Base-by-base conservation (phyloP, 2,797 vertebrate genomes). In the Eulemur mongoz region DNA sequence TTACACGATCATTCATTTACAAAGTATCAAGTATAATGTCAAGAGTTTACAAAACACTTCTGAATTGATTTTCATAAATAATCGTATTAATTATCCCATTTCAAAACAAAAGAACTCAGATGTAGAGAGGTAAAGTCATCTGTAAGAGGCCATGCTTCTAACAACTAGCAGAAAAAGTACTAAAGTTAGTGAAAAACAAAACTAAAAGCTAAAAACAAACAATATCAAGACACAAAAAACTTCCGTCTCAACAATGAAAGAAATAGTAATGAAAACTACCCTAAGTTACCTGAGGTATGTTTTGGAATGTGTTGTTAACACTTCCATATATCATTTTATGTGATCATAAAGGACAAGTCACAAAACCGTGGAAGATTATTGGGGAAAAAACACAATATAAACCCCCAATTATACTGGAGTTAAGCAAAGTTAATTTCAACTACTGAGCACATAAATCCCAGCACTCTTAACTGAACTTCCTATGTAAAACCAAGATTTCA, bases 21-120 rank as follows among this genome's bases (percentile, higher is more conserved):
- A 92, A 82, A 83, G 7, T 22, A 81, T 40, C 52, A 92, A 12
- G 13, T 72, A 3, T 76, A 40, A 85, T 88, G 35, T 22, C 27
- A 93, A 70, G 25, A 70, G 22, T 7, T 94, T n/a, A 65, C 63
- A n/a, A 84, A 94, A 86, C 82, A 79, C 20, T 50, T 89, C 63
- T 48, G 4, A 57, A 78, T 0, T 81, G 20, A 89, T 91, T 95
- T 93, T 76, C 32, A 92, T 23, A 40, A 80, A 57, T 30, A 75
- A 84, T 12, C 38, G 84, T 70, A 80, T 67, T 50, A 45, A 72
- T 48, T 70, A 86, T 30, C 1, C 61, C 38, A 86, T 70, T 89
- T 88, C 50, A 79, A 72, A 95, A 90, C 40, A 90, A 73, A 87
- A 69, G 17, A 93, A 63, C 40, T 43, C 11, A 82, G n/a, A 35